Evolutionary conservation across 1,140 invertebrate genomes (phyloP), one percentile per base, ranked within the genome.

Genomic region (Cyclina sinensis): DNA sequence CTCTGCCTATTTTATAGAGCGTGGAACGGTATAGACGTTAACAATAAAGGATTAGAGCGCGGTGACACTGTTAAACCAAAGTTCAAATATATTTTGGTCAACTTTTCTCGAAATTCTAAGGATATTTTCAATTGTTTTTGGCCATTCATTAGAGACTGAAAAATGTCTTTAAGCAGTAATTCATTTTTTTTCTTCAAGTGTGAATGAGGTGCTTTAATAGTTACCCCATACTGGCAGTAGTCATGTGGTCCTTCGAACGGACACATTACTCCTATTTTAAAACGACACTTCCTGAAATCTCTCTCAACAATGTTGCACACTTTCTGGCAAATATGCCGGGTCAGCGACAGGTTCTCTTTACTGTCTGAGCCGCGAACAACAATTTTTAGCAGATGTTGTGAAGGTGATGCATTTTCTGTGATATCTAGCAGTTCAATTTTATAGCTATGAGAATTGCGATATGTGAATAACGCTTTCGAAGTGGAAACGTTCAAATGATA

Each of bases 201-300:
- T n/a, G n/a, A n/a, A n/a, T n/a, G n/a, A n/a, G n/a, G n/a, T n/a
- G n/a, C n/a, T n/a, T 12, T 35, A 65, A 65, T 5, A 70, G 4
- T 68, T 86, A 91, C 90, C 37, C 59, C 65, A n/a, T 82, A 70
- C 62, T 90, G 78, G 27, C 83, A 80, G 46, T 54, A 80, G 46
- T 92, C 89, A 78, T 92, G 91, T 5, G 90, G 88, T 16, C 37
- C 76, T 12, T 83, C 32, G 68, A 76, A 91, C 9, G 90, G 91
- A 54, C 91, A 92, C 57, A 68, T 70, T 0, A 90, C 79, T 4
- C 90, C 90, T 43, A 92, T 76, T 18, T 85, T 88, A 35, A 83
- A 89, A 2, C 85, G 39, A 57, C 91, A 92, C 21, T 85, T 90
- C n/a, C 46, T 37, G 48, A 92, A 92, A 39, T 92, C 90, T 48